Evolutionary conservation across 2,888 invertebrate genomes (phyloP), one percentile per base, ranked within the genome.

Genomic region (Tryphoninae sp.): DNA sequence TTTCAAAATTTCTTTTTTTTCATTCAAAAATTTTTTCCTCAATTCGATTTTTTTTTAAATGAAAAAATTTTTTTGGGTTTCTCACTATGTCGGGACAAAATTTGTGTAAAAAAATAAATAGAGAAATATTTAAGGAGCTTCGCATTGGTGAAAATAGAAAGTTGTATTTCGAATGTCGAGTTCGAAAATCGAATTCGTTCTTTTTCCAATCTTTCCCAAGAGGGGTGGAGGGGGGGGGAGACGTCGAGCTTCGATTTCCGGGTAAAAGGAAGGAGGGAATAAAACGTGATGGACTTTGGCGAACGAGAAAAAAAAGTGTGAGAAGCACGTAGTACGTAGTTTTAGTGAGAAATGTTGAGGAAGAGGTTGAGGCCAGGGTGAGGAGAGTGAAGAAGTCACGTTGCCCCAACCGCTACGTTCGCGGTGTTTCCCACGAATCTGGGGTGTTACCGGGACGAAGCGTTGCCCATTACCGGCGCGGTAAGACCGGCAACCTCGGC

Each of bases 101-200:
- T 4, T 33, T 6, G 6, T 33, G 33, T 33, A 33, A 33, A 33
- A 33, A 33, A 33, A 33, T 6, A 33, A 33, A 33, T 33, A 33
- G 74, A 62, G 19, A 53, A 62, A 77, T 68, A 79, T 82, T 82
- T 82, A 82, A 82, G 76, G 79, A 82, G 82, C 79, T 79, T 77
- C 77, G 80, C 79, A 79, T 79, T 68, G 64, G 69, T 77, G 45
- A 73, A 73, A 77, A 79, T 80, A 76, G 53, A n/a, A 53, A 51
- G 19, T 62, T 69, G 49, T n/a, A 49, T 26, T 42, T 40, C 55
- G 51, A 33, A 13, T 8, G 49, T 65, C 33, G 23, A 59, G 16
- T 42, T 16, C 74, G 40, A 78, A 78, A 74, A 78, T 78, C 67
- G 75, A 78, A 81, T 81, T 78, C 69, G 78, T 78, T 81, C 72